Evolutionary conservation across 2,113 vertebrate species (phyloP).

Genomic region (Cricetomys ansorgei): DNA sequence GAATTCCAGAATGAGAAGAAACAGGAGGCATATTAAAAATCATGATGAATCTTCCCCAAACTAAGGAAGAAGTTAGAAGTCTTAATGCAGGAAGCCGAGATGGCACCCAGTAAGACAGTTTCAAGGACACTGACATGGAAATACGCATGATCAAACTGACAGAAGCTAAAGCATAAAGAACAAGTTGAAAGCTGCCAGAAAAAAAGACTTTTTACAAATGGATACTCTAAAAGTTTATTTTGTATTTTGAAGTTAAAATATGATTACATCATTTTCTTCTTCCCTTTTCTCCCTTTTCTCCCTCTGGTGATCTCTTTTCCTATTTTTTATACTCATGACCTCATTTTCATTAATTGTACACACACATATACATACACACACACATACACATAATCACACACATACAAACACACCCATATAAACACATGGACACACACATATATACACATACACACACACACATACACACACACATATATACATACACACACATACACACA

Average conservation of each 20-base stretch:
- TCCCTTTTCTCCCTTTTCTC: background rate
- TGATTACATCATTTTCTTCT: background rate
- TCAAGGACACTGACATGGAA: background rate
- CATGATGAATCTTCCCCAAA: background rate
- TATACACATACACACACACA: too few relatives aligned
- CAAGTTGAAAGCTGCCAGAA: background rate
- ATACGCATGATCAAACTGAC: background rate
- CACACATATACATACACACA: too few relatives aligned
- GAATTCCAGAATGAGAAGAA: background rate
- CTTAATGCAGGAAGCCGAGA: background rate
- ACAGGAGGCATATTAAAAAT: background rate
- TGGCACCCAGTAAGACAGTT: background rate
- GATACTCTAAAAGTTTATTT: background rate
- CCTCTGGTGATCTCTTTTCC: background rate
- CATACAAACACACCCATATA: too few relatives aligned
- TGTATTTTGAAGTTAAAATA: background rate
- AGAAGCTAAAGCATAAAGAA: background rate
- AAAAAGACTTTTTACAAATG: background rate
- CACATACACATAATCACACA: too few relatives aligned
- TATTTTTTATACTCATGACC: background rate
- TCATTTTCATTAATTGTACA: background rate
- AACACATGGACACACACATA: too few relatives aligned
- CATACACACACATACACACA: too few relatives aligned
- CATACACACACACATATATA: too few relatives aligned
- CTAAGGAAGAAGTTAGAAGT: background rate